A percentile compares a stretch with the other conserved stretches of the same genome.
phyloP scores from a whole-genome alignment of 2,888 invertebrate genomes.

The Pheosia tremula region DNA sequence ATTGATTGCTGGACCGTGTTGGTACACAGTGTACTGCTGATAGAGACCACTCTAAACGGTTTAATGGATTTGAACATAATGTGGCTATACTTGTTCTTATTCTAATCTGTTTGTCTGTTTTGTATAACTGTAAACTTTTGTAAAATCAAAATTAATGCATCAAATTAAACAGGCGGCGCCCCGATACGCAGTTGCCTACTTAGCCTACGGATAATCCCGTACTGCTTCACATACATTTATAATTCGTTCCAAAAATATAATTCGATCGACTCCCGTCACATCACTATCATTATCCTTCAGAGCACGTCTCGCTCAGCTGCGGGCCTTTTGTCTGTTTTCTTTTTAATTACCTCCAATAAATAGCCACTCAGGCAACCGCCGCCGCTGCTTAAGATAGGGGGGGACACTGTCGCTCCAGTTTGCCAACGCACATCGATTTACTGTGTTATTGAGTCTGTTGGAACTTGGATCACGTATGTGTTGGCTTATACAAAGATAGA shows the following conservation, averaged over 20 bases:
- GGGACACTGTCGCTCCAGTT: conserved; percentile 35
- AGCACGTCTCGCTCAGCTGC: conserved; percentile 76
- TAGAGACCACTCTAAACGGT: no score
- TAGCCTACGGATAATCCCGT: no score
- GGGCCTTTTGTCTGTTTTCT: conserved; percentile 78
- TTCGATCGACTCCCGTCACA: conserved; percentile 27
- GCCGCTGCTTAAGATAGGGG: conserved; percentile 53
- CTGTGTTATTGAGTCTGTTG: conserved; percentile 19
- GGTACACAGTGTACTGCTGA: no score
- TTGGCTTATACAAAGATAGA: background rate
- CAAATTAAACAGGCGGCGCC: no score
- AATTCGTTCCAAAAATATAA: background rate
- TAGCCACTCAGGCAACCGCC: conserved; percentile 54
- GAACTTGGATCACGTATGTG: background rate
- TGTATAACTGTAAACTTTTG: no score
- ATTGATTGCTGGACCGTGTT: no score
- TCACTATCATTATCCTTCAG: conserved; percentile 52
- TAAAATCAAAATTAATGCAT: no score
- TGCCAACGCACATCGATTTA: conserved; percentile 26
- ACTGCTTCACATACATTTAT: no score
- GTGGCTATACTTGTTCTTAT: no score
- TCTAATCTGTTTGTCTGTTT: no score
- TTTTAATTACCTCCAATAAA: conserved; percentile 81
- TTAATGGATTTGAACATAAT: no score
- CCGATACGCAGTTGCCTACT: no score